A percentile compares a stretch with the other conserved stretches of the same genome.
These are phyloP conservation scores for Brachionichthys hirsutus DNA, from an alignment of 2,113 vertebrate species.

Conservation along the genomic window DNA sequence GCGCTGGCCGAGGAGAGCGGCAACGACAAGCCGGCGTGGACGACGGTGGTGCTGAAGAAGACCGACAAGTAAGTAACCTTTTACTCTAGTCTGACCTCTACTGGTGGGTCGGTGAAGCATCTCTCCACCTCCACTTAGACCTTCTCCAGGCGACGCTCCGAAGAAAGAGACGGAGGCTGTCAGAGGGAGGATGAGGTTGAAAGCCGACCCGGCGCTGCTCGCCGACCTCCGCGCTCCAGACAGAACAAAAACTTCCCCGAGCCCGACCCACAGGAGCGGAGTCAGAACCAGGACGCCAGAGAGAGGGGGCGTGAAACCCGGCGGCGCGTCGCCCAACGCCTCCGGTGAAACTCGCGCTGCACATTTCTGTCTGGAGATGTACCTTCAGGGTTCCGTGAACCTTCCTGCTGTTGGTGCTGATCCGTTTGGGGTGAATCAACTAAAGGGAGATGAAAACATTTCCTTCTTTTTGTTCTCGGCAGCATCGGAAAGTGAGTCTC, in stretches of 20 bases:
- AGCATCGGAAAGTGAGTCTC: constrained; percentile 61
- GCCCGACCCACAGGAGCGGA: background rate
- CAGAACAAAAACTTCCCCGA: background rate
- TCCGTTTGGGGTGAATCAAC: too few species aligned
- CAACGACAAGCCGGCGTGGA: constrained; percentile 46
- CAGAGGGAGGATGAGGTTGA: constrained; percentile 58
- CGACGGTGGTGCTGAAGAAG: constrained; percentile 26
- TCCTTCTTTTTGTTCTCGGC: background rate
- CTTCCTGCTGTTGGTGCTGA: too few species aligned
- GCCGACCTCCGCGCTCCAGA: constrained; percentile 35
- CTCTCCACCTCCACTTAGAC: constrained; percentile 26
- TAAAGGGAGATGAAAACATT: background rate
- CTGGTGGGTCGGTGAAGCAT: too few species aligned
- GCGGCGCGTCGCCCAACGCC: constrained; percentile 23
- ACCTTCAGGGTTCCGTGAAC: background rate
- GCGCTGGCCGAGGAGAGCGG: constrained; percentile 65
- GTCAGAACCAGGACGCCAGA: constrained; percentile 38
- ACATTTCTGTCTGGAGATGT: too few species aligned
- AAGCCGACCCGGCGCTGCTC: constrained; percentile 45
- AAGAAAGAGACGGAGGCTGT: constrained; percentile 32
- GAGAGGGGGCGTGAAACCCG: constrained; percentile 30
- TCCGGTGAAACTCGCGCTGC: constrained; percentile 47
- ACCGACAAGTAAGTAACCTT: constrained; percentile 48
- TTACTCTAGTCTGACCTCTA: background rate
- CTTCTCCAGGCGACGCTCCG: constrained; percentile 28